phyloP scores from a whole-genome alignment of 2,113 vertebrate genomes.

The Rhinoptilus africanus region DNA sequence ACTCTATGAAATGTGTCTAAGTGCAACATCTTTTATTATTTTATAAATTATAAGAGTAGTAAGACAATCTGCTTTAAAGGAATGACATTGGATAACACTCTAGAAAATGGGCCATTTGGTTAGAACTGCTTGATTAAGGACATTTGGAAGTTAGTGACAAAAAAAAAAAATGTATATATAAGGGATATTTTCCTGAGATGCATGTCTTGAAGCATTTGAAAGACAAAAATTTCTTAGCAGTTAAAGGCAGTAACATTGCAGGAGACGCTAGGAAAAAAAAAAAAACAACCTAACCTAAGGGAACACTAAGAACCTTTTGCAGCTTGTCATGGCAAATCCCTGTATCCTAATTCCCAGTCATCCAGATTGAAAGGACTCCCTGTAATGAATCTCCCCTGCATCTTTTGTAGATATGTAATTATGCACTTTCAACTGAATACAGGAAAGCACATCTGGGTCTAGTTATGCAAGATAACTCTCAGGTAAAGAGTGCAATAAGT shows the following conservation, averaged over 20 bases:
- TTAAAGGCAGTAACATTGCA: neutral
- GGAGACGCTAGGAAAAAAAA: neutral
- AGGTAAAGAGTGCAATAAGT: neutral
- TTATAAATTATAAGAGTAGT: neutral
- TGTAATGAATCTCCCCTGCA: neutral
- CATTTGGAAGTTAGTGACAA: neutral
- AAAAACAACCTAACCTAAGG: neutral
- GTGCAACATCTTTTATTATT: neutral
- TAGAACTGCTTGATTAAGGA: neutral
- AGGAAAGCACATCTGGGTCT: neutral
- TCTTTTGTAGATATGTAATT: neutral
- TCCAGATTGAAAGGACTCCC: neutral
- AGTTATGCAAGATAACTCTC: neutral
- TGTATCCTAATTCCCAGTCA: neutral
- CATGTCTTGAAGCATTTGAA: neutral
- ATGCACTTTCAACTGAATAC: neutral
- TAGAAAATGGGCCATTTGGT: neutral
- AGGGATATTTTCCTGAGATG: neutral
- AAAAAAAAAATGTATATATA: neutral
- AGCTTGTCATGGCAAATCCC: neutral
- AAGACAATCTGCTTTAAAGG: neutral
- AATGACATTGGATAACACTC: neutral
- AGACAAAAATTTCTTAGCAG: neutral
- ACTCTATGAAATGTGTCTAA: neutral
- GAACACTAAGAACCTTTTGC: neutral